phyloP scores from a whole-genome alignment of 1,140 invertebrate species.

The Bicyclus anynana region DNA sequence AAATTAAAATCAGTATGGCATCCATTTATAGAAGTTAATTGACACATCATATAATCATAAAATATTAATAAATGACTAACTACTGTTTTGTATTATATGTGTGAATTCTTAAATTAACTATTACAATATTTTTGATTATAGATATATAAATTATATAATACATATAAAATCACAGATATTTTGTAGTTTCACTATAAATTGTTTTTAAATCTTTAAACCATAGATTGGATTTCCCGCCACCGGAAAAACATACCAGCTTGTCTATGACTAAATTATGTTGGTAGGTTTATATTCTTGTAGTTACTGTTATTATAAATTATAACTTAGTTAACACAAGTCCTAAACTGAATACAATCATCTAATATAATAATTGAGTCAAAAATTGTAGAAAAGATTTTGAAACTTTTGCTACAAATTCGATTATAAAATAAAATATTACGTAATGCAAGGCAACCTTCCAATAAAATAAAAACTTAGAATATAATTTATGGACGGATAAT shows the following conservation, averaged over 20 bases:
- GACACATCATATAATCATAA: constrained; percentile 4
- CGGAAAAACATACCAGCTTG: constrained; percentile 24
- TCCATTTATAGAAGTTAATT: constrained; percentile 11
- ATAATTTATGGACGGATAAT: constrained; percentile 47
- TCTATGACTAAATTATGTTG: too few species aligned
- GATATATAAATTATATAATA: not conserved
- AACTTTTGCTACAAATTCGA: constrained; percentile 9
- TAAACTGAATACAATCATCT: too few species aligned
- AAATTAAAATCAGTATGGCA: constrained; percentile 24
- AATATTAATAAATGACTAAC: constrained; percentile 9
- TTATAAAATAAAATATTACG: constrained; percentile 37
- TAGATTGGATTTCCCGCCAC: constrained; percentile 30
- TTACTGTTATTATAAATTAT: too few species aligned
- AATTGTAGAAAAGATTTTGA: not conserved
- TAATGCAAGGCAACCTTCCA: constrained; percentile 52
- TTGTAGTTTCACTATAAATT: constrained; percentile 15
- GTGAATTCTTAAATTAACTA: not conserved
- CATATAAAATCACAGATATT: constrained; percentile 8
- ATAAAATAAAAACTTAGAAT: constrained; percentile 30
- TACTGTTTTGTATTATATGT: constrained; percentile 14
- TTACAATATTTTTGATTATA: not conserved
- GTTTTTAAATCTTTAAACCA: constrained; percentile 17
- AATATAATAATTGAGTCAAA: not conserved
- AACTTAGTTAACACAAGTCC: too few species aligned
- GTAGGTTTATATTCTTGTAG: not conserved